Evolutionary conservation across 1,140 invertebrate genomes (phyloP).

Genomic region (Hermetia illucens): DNA sequence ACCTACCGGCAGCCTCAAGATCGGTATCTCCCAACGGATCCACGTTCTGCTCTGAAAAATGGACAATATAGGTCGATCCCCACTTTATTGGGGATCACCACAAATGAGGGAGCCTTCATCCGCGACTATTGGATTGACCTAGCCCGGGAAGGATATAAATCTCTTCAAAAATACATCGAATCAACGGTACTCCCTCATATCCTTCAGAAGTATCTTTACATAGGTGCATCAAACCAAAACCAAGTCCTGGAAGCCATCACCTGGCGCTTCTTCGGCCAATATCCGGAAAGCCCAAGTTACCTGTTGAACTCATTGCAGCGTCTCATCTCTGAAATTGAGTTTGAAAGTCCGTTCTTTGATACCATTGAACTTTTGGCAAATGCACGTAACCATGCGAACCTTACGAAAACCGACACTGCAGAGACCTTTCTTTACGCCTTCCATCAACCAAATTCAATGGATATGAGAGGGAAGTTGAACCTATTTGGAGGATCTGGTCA

Average conservation of each 20-base stretch:
- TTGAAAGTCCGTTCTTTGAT: conserved; percentile 23
- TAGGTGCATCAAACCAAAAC: conserved; percentile 10
- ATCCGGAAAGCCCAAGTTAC: conserved; percentile 9
- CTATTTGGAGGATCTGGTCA: conserved; percentile 35
- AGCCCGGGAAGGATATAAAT: conserved; percentile 31
- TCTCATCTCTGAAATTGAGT: conserved; percentile 22
- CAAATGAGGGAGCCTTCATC: conserved; percentile 40
- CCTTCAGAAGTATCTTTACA: conserved; percentile 23
- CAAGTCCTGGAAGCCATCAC: conserved; percentile 32
- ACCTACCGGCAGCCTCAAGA: conserved; percentile 37
- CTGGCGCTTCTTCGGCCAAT: conserved; percentile 33
- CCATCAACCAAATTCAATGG: conserved; percentile 26
- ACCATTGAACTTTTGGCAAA: conserved; percentile 15
- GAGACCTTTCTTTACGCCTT: conserved; percentile 32
- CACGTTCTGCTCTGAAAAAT: conserved; percentile 30
- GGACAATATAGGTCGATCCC: conserved; percentile 34
- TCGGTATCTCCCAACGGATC: conserved; percentile 37
- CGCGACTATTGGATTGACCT: conserved; percentile 37
- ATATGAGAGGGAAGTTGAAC: conserved; percentile 23
- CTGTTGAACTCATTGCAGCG: conserved; percentile 20
- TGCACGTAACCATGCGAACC: conserved; percentile 15
- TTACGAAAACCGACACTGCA: conserved; percentile 10
- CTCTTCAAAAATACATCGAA: conserved; percentile 35
- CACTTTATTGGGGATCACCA: conserved; percentile 42
- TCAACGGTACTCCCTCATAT: conserved; percentile 34